Conservation (phyloP, 2,113 vertebrate species). For the Cercocebus atys region DNA sequence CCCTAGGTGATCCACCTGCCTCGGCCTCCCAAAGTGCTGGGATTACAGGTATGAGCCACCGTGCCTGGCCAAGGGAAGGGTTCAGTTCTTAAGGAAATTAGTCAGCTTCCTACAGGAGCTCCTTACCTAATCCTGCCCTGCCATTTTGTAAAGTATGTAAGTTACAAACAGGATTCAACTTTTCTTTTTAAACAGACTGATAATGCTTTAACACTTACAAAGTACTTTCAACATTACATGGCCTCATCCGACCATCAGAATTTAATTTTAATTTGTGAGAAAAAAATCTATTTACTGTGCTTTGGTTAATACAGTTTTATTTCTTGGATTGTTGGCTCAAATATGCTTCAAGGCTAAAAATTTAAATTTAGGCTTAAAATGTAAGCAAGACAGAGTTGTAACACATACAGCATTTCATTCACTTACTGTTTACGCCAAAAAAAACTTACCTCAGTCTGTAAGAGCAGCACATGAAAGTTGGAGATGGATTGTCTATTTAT, state of each 20-base stretch:
- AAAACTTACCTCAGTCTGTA: constrained; percentile 96
- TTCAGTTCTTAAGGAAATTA: background rate
- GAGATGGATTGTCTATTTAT: constrained; percentile 97
- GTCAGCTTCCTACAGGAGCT: background rate
- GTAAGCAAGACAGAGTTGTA: background rate
- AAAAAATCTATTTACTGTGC: background rate
- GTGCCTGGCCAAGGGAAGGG: background rate
- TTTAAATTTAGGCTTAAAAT: background rate
- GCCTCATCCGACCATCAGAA: background rate
- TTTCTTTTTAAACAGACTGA: background rate
- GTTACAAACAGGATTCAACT: background rate
- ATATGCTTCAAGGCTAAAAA: background rate
- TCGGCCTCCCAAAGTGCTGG: background rate
- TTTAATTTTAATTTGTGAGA: background rate
- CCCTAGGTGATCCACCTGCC: background rate
- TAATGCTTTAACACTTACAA: background rate
- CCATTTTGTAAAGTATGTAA: background rate
- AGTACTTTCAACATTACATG: background rate
- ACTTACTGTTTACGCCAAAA: background rate
- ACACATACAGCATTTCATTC: background rate
- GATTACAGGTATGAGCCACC: background rate
- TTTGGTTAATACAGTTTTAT: background rate
- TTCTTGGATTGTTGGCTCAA: background rate
- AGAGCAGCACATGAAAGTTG: constrained; percentile 98
- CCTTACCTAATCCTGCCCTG: background rate